Base-by-base conservation (phyloP, 2,888 invertebrate genomes). In the Pomacea canaliculata region DNA sequence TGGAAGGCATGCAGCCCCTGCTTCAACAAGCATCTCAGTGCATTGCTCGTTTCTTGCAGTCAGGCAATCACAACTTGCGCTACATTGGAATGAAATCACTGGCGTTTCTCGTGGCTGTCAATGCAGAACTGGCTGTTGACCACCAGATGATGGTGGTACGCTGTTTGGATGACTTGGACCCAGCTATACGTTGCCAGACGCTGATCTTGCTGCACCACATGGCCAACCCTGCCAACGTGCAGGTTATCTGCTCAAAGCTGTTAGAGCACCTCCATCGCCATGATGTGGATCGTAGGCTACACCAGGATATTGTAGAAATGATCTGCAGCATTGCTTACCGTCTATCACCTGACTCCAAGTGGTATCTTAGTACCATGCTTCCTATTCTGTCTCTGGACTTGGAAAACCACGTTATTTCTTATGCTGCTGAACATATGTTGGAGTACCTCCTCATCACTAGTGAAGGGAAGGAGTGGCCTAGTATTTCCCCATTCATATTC, bases 91-190 rank as follows among this genome's bases (percentile, higher is more conserved):
- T 91, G n/a, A 89, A 89, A 78, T 83, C 87, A 7, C 80, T 91
- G 75, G 83, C 85, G n/a, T 76, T 82, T 2, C 76, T 90, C 49
- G 87, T 90, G 3, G 77, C 78, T 62, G 82, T 87, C 18, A 85
- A 85, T 75, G 84, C 88, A 16, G 82, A 83, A 23, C 85, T 84
- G 79, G 87, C 88, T 10, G 74, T 83, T n/a, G 84, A 86, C 48
- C 89, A 90, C 77, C 89, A 90, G 81, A 81, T 83, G 71, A 82
- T 84, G 19, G 87, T 90, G 46, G 85, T 91, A 62, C 87, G 89
- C 77, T 89, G 89, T 77, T 83, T 91, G 7, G 85, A 88, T 71
- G 86, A 89, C 78, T 77, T 85, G n/a, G 90, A 91, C 78, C 82
- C 81, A 51, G 83, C 85, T 16, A 82, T 90, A 9, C 85, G 87